Percentiles rank a stretch among this genome's conserved stretches.
phyloP scores from a whole-genome alignment of 2,797 vertebrate species.

The Sphenopsis melanotis region DNA sequence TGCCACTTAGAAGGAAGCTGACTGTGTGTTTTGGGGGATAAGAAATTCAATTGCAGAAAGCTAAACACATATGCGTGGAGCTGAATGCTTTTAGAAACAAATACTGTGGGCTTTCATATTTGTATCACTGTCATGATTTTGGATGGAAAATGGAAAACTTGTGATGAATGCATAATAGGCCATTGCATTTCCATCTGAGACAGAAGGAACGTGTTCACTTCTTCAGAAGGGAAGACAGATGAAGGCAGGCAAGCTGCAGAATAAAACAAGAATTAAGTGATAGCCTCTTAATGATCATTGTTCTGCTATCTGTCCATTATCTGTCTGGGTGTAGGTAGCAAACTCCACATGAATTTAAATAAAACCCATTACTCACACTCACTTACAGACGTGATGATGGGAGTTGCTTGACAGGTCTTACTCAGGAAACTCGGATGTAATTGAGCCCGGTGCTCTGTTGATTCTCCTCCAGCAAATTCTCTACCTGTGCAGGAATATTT shows the following conservation, averaged over 20 bases:
- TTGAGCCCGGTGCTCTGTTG: constrained; percentile 32
- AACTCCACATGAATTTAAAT: constrained; percentile 58
- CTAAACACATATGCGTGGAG: background rate
- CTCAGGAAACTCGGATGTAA: constrained; percentile 18
- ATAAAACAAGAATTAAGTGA: constrained; percentile 48
- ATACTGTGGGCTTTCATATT: background rate
- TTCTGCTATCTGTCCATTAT: constrained; percentile 55
- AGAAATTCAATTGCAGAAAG: background rate
- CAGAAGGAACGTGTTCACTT: background rate
- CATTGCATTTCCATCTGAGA: constrained; percentile 37
- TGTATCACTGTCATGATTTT: constrained; percentile 42
- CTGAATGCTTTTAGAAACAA: background rate
- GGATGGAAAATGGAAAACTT: constrained; percentile 27
- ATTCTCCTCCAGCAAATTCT: constrained; percentile 34
- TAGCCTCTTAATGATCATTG: constrained; percentile 33
- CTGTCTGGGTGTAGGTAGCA: constrained; percentile 41
- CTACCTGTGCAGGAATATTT: constrained; percentile 33
- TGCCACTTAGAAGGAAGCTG: background rate
- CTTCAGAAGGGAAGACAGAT: constrained; percentile 39
- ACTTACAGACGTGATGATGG: background rate
- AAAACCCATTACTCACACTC: constrained; percentile 47
- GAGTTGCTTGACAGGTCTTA: constrained; percentile 34
- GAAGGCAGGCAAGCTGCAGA: constrained; percentile 49
- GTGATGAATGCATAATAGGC: constrained; percentile 19
- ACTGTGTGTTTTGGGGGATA: background rate